Conservation (phyloP, 1,140 invertebrate genomes). For the Drosophila ananassae region DNA sequence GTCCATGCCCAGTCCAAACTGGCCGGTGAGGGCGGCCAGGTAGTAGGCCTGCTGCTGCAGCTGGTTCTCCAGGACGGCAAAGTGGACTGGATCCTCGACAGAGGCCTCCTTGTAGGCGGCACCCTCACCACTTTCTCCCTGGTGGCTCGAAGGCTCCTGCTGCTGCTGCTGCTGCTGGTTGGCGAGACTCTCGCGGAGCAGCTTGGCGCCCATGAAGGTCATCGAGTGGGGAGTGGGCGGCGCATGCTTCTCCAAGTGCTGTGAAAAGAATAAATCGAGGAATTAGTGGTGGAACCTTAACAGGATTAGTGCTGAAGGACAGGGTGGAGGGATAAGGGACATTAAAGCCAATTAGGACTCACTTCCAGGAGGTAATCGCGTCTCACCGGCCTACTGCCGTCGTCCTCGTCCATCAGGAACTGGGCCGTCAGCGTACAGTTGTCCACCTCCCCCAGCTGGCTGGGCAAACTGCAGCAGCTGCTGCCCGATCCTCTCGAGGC, state of each 20-base stretch:
- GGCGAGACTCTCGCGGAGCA: constrained; percentile 6
- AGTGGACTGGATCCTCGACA: constrained; percentile 64
- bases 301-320: neutral
- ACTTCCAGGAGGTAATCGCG: constrained; percentile 55
- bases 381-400: constrained; percentile 15
- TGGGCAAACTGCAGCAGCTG: constrained; percentile 57
- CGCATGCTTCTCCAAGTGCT: constrained; percentile 39
- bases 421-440: constrained; percentile 10
- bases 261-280: neutral
- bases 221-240: constrained; percentile 13
- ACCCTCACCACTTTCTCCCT: constrained; percentile 1
- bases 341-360: constrained; percentile 12
- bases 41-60: constrained; percentile 38
- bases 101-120: constrained; percentile 55
- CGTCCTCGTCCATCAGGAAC: constrained; percentile 58
- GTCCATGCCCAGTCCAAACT: constrained; percentile 20
- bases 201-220: constrained; percentile 35
- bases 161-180: constrained; percentile 9
- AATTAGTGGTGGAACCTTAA: neutral
- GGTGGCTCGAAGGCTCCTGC: neutral
- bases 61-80: constrained; percentile 52
- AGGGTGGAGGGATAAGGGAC: neutral
- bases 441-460: constrained; percentile 43
- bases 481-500: constrained; percentile 8
- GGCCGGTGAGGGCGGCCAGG: constrained; percentile 10